Evolutionary conservation across 2,797 vertebrate genomes (phyloP), one percentile per base, ranked within the genome.

Genomic region (Sphaeramia orbicularis): DNA sequence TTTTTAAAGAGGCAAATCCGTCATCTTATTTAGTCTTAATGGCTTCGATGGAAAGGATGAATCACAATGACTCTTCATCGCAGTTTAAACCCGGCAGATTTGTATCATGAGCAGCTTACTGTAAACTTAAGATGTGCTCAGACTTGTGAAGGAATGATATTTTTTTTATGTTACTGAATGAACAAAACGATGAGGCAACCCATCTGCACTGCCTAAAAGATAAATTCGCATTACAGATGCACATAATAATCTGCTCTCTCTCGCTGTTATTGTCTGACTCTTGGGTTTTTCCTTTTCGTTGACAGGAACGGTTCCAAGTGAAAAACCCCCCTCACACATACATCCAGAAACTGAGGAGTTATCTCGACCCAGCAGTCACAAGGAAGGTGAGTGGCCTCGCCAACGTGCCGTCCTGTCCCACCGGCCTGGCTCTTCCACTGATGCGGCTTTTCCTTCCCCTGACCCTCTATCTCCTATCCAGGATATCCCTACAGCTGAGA

Each of bases 241-340:
- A 35, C 48, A 1, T 40, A 14, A 14, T 40, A 40, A 14, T 21
- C 11, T 44, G 32, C 1, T n/a, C 36, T 37, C 15, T n/a, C 40
- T 45, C 9, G 19, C 21, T 62, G 2, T n/a, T n/a, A n/a, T 67
- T 15, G 9, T 27, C 40, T 71, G 24, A 48, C 7, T 19, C 13
- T 58, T 73, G 36, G 60, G 12, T 66, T 38, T 35, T 36, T 10
- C 6, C 44, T n/a, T 61, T 19, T 40, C 53, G 44, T 56, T 62
- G 60, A 57, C 91, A 99, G 98, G 98, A 99, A 81, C 93, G 98
- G 16, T 99, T 99, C 92, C 98, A 99, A 90, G 98, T 99, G 88
- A 99, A 99, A 93, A 99, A 99, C 80, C 98, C 98, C 51, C 98
- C 98, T 1, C 98, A 99, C 77, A 97, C 98, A 0, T 99, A 99